Evolutionary conservation across 1,140 invertebrate species (phyloP).

Genomic region (Zaprionus ornatus): DNA sequence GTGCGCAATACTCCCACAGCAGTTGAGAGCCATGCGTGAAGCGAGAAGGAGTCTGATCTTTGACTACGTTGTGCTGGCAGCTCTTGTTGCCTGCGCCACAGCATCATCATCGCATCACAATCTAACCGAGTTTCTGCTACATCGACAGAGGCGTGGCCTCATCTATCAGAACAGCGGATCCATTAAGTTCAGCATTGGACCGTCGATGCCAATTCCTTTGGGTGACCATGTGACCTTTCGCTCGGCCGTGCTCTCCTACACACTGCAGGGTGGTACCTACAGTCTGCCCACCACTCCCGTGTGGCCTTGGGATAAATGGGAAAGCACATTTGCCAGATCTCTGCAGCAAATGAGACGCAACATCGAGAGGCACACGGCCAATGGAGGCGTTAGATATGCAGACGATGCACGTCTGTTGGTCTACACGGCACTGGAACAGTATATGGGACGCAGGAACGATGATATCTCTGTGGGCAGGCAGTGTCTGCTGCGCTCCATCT

Average conservation of each 20-base stretch:
- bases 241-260: constrained; percentile 69
- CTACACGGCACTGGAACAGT: constrained; percentile 70
- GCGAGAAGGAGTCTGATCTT: constrained; percentile 27
- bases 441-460: constrained; percentile 60
- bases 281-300: constrained; percentile 62
- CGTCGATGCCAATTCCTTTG: constrained; percentile 62
- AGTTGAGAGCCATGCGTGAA: constrained; percentile 40
- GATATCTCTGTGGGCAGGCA: constrained; percentile 50
- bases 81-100: not conserved
- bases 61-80: constrained; percentile 10
- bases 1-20: constrained; percentile 36
- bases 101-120: constrained; percentile 22
- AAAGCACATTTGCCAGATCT: constrained; percentile 68
- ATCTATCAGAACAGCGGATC: constrained; percentile 70
- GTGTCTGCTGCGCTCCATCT: constrained; percentile 76
- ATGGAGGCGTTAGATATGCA: constrained; percentile 50
- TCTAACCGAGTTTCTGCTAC: constrained; percentile 60
- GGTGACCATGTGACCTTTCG: constrained; percentile 71
- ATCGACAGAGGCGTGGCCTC: constrained; percentile 62
- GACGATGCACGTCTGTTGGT: constrained; percentile 72
- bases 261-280: constrained; percentile 70
- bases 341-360: constrained; percentile 54
- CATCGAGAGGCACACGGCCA: constrained; percentile 57
- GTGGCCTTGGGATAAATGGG: constrained; percentile 81
- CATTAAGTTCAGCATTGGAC: constrained; percentile 73